These are phyloP conservation scores for Oreortyx pictus DNA, from an alignment of 2,797 vertebrate genomes.

Conservation along the genomic window DNA sequence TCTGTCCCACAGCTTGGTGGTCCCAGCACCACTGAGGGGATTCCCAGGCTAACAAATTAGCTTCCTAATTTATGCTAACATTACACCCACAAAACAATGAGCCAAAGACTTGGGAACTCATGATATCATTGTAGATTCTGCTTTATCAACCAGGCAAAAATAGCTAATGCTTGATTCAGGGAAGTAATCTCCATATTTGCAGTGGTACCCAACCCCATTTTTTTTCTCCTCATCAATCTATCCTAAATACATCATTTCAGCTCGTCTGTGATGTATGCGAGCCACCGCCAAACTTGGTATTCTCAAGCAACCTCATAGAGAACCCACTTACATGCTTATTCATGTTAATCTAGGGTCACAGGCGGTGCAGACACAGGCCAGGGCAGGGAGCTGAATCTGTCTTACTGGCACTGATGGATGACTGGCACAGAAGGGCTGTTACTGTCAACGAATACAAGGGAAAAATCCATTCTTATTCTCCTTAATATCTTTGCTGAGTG, in stretches of 20 bases:
- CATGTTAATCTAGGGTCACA: conserved; percentile 62
- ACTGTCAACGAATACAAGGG: conserved; percentile 66
- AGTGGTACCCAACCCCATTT: not conserved
- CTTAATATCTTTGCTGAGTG: conserved; percentile 67
- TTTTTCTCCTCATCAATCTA: not conserved
- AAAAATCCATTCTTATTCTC: conserved; percentile 67
- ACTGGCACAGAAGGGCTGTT: conserved; percentile 68
- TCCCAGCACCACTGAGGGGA: not conserved
- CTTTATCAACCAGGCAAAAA: conserved; percentile 7
- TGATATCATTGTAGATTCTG: not conserved
- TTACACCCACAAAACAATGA: not conserved
- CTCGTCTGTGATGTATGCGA: conserved; percentile 22
- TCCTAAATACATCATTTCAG: conserved; percentile 9
- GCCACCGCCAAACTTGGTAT: conserved; percentile 17
- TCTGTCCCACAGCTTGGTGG: not conserved
- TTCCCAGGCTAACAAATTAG: not conserved
- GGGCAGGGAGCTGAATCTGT: conserved; percentile 48
- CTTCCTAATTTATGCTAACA: not conserved
- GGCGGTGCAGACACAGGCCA: conserved; percentile 29
- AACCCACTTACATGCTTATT: conserved; percentile 50
- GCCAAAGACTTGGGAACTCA: not conserved
- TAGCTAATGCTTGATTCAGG: not conserved
- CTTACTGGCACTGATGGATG: conserved; percentile 65
- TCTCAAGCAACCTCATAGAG: conserved; percentile 35
- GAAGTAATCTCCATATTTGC: not conserved